Conservation (phyloP, 2,113 vertebrate species). For the Copsychus sechellarum region DNA sequence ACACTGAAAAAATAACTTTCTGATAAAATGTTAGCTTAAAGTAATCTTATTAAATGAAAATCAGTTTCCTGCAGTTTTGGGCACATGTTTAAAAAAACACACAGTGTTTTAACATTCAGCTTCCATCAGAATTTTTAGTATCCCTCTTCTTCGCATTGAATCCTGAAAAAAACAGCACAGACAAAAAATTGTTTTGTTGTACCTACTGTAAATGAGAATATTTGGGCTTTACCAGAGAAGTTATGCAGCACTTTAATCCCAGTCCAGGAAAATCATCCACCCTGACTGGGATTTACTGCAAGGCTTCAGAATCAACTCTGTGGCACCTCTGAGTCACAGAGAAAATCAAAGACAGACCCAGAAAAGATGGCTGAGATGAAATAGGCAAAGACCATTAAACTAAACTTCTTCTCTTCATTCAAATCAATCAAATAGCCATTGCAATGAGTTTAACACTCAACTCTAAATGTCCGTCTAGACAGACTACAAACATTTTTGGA, state of each 20-base stretch:
- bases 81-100: not conserved
- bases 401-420: not conserved
- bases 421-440: not conserved
- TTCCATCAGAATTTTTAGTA: not conserved
- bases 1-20: not conserved
- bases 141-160: not conserved
- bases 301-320: not conserved
- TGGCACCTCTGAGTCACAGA: not conserved
- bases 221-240: not conserved
- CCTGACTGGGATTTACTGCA: not conserved
- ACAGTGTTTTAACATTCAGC: not conserved
- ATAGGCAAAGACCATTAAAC: not conserved
- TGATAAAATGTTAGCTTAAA: not conserved
- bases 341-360: too few species aligned
- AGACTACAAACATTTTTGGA: not conserved
- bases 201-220: not conserved
- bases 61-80: not conserved
- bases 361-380: not conserved
- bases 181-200: not conserved
- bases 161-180: not conserved
- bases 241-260: not conserved
- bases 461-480: not conserved
- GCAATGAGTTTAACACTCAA: not conserved
- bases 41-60: not conserved
- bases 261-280: not conserved